phyloP scores from a whole-genome alignment of 2,113 vertebrate species.

The Catharus bicknelli region DNA sequence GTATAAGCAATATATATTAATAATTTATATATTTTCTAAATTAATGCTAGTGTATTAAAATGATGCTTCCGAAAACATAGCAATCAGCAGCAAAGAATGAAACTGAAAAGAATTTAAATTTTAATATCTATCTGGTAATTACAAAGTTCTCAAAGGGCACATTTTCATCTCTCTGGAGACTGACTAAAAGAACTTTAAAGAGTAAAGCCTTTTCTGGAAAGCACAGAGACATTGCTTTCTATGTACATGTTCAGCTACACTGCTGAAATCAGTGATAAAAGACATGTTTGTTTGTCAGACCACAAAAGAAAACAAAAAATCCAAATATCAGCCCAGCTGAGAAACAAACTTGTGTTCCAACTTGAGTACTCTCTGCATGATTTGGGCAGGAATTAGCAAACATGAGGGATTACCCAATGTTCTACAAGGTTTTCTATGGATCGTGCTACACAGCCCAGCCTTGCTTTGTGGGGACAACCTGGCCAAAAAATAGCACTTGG shows the following conservation, averaged over 20 bases:
- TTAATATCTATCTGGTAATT: background rate
- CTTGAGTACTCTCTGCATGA: accelerated
- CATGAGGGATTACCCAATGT: accelerated
- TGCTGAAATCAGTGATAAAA: background rate
- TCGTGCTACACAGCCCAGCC: accelerated
- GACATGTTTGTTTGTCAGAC: background rate
- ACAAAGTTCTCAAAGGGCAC: background rate
- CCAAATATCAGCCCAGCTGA: background rate
- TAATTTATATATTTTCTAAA: background rate
- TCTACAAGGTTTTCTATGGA: background rate
- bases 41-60: background rate
- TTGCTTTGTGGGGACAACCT: background rate
- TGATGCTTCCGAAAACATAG: background rate
- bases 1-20: background rate
- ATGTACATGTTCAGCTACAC: background rate
- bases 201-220: background rate
- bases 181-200: background rate
- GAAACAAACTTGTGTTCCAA: background rate
- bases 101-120: background rate
- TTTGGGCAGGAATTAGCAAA: background rate
- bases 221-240: background rate
- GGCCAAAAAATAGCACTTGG: background rate
- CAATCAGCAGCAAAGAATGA: background rate
- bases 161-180: background rate
- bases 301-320: background rate